phyloP scores from a whole-genome alignment of 2,797 vertebrate species.

The Trachurus trachurus region DNA sequence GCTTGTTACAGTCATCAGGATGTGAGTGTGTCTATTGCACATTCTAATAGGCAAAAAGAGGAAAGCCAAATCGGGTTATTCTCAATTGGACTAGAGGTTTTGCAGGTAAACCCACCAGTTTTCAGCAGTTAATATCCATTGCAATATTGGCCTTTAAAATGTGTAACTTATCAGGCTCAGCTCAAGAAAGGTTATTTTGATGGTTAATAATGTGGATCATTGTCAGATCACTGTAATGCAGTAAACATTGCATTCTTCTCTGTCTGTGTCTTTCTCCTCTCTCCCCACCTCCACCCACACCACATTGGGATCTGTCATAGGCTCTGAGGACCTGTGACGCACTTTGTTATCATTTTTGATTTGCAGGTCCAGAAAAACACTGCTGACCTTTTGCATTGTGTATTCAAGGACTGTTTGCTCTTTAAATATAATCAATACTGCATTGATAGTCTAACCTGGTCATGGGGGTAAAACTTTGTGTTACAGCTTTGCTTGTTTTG shows the following conservation, averaged over 20 bases:
- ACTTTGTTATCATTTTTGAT: constrained; percentile 33
- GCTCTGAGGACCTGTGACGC: constrained; percentile 34
- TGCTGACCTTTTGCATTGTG: constrained; percentile 43
- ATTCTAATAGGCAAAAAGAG: neutral
- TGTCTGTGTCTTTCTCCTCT: neutral
- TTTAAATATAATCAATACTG: constrained; percentile 34
- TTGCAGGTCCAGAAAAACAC: constrained; percentile 37
- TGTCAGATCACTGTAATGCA: neutral
- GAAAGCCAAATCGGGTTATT: neutral
- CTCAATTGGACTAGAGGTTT: neutral
- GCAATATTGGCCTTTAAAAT: neutral
- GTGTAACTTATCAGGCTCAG: neutral
- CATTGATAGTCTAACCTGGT: neutral
- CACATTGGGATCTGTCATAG: constrained; percentile 21
- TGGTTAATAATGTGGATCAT: neutral
- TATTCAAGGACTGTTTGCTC: constrained; percentile 49
- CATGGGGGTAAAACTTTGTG: too few species aligned
- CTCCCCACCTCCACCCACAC: neutral
- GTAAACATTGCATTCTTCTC: neutral
- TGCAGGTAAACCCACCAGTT: too few species aligned
- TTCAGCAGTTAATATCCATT: neutral
- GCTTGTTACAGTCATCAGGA: fast-evolving
- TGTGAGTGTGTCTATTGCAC: neutral
- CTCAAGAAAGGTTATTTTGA: neutral
- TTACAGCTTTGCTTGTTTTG: neutral